Conservation (phyloP, 1,140 invertebrate species). For the Phocides pigmalion region DNA sequence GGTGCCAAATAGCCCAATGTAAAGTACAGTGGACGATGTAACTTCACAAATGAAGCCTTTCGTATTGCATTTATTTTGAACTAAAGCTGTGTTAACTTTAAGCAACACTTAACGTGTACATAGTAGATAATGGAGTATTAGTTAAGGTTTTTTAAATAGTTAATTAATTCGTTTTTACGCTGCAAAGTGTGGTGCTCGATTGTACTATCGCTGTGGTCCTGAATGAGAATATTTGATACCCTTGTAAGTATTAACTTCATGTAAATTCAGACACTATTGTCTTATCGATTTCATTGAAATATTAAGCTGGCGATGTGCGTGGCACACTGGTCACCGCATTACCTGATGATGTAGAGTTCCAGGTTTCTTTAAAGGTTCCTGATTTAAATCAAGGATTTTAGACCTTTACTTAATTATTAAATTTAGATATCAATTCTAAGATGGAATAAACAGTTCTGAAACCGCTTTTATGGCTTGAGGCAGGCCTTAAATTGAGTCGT, state of each 20-base stretch:
- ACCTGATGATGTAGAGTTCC: too few relatives aligned
- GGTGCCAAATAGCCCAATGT: constrained; percentile 25
- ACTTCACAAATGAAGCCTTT: constrained; percentile 22
- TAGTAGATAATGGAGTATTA: constrained; percentile 9
- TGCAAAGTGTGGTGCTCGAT: constrained; percentile 1
- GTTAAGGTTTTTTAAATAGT: constrained; percentile 2
- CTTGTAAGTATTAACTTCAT: constrained; percentile 14
- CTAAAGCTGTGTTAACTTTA: constrained; percentile 13
- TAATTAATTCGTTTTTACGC: not conserved
- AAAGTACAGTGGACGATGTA: constrained; percentile 9
- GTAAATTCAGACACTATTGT: not conserved
- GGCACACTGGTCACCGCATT: not conserved
- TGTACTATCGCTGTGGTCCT: not conserved
- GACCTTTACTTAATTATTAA: too few relatives aligned
- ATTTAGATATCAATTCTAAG: too few relatives aligned
- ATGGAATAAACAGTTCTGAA: too few relatives aligned
- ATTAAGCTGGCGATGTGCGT: not conserved
- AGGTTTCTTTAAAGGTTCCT: too few relatives aligned
- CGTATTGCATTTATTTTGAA: constrained; percentile 23
- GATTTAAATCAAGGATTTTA: too few relatives aligned
- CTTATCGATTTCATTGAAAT: not conserved
- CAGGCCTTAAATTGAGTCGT: too few relatives aligned
- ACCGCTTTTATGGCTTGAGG: too few relatives aligned
- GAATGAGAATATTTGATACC: constrained; percentile 3
- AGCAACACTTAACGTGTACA: constrained; percentile 8